Evolutionary conservation across 2,888 invertebrate species (phyloP).

Genomic region (Volucella inanis): DNA sequence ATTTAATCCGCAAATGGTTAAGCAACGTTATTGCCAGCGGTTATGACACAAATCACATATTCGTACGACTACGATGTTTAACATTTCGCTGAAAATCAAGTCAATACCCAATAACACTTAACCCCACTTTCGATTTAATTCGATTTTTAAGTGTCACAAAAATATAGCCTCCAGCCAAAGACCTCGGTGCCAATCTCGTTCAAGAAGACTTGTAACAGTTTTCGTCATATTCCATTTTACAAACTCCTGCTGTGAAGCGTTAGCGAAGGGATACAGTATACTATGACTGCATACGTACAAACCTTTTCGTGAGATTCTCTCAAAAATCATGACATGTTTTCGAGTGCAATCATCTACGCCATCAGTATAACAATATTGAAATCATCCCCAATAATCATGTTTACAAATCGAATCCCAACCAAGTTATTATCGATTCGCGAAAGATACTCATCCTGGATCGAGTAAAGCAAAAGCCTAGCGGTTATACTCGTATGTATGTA

Average conservation of each 20-base stretch:
- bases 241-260: slow-evolving; percentile 61
- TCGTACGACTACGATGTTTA: not conserved
- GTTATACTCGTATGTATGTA: not conserved
- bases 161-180: slow-evolving; percentile 54
- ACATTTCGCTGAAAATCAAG: slow-evolving; percentile 3
- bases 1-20: too few species aligned
- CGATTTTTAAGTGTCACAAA: slow-evolving; percentile 59
- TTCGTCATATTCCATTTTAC: slow-evolving; percentile 52
- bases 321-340: slow-evolving; percentile 70
- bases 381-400: slow-evolving; percentile 58
- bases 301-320: slow-evolving; percentile 38
- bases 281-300: not conserved
- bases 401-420: slow-evolving; percentile 61
- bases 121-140: slow-evolving; percentile 51
- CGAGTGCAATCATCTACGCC: slow-evolving; percentile 53
- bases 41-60: too few species aligned
- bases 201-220: slow-evolving; percentile 48
- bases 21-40: too few species aligned
- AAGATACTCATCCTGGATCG: slow-evolving; percentile 23
- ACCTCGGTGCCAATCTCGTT: slow-evolving; percentile 24
- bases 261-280: slow-evolving; percentile 54
- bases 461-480: not conserved
- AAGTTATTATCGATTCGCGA: slow-evolving; percentile 66
- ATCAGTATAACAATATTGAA: slow-evolving; percentile 48
- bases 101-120: slow-evolving; percentile 41